phyloP scores from a whole-genome alignment of 2,888 invertebrate genomes.

The Trichopria drosophilae region DNA sequence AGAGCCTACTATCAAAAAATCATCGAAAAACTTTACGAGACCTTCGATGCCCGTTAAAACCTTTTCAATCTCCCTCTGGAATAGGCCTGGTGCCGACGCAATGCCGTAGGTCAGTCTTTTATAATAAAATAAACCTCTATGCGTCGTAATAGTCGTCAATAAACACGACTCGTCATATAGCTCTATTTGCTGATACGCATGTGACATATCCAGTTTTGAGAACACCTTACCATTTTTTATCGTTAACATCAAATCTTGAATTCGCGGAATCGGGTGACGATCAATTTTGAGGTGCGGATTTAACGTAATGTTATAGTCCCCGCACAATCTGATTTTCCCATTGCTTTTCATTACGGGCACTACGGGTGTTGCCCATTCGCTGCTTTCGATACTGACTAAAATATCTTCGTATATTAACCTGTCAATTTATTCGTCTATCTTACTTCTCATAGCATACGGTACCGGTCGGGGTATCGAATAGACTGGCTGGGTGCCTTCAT shows the following conservation, averaged over 20 bases:
- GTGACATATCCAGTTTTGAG: slow-evolving; percentile 42
- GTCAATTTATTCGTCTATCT: slow-evolving; percentile 38
- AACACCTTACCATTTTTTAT: slow-evolving; percentile 34
- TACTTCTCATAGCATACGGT: slow-evolving; percentile 38
- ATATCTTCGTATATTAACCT: slow-evolving; percentile 31
- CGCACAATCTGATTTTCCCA: slow-evolving; percentile 45
- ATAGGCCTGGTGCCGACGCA: slow-evolving; percentile 48
- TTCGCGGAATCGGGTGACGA: slow-evolving; percentile 33
- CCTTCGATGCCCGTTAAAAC: slow-evolving; percentile 46
- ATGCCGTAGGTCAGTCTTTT: too few species aligned
- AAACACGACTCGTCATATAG: slow-evolving; percentile 41
- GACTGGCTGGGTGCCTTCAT: slow-evolving; percentile 26
- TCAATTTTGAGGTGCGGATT: slow-evolving; percentile 41
- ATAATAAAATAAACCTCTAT: slow-evolving; percentile 49
- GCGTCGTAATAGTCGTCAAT: slow-evolving; percentile 44
- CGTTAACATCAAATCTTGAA: slow-evolving; percentile 30
- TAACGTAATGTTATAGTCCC: slow-evolving; percentile 46
- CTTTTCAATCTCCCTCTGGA: slow-evolving; percentile 43
- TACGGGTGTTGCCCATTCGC: slow-evolving; percentile 47
- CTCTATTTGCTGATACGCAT: slow-evolving; percentile 48
- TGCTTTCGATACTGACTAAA: slow-evolving; percentile 33
- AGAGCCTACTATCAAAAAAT: slow-evolving; percentile 50
- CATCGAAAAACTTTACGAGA: slow-evolving; percentile 50
- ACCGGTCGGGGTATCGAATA: slow-evolving; percentile 36
- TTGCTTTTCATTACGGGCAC: slow-evolving; percentile 49